Conservation (phyloP, 2,797 vertebrate genomes). For the Mormyrops attenuatus region DNA sequence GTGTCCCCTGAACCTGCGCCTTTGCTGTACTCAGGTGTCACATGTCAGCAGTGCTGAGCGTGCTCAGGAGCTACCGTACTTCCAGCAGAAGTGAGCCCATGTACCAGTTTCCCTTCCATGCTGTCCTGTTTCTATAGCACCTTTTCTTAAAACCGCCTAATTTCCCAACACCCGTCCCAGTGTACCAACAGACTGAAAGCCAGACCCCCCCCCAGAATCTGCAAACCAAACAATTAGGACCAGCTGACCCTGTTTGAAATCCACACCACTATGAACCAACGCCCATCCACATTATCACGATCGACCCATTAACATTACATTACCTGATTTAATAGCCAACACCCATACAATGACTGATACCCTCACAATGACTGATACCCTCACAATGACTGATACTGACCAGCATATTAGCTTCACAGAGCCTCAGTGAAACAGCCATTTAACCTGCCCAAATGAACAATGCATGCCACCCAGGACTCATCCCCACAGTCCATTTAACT, state of each 20-base stretch:
- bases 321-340: not conserved
- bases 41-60: not conserved
- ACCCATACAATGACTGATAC: constrained; percentile 8
- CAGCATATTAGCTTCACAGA: not conserved
- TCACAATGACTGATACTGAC: not conserved
- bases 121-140: not conserved
- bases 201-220: not conserved
- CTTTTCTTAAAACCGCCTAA: not conserved
- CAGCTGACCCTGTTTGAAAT: not conserved
- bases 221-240: not conserved
- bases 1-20: not conserved
- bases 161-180: not conserved
- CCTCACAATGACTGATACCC: not conserved
- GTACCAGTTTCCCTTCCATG: not conserved
- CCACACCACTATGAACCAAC: not conserved
- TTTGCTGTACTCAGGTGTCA: not conserved
- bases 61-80: not conserved
- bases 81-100: not conserved
- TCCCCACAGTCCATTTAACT: not conserved
- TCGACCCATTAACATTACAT: not conserved
- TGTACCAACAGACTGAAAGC: not conserved
- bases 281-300: not conserved
- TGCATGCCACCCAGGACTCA: not conserved
- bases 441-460: not conserved
- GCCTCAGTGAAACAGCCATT: not conserved